phyloP scores from a whole-genome alignment of 2,888 invertebrate species.

The Norana najaformis region DNA sequence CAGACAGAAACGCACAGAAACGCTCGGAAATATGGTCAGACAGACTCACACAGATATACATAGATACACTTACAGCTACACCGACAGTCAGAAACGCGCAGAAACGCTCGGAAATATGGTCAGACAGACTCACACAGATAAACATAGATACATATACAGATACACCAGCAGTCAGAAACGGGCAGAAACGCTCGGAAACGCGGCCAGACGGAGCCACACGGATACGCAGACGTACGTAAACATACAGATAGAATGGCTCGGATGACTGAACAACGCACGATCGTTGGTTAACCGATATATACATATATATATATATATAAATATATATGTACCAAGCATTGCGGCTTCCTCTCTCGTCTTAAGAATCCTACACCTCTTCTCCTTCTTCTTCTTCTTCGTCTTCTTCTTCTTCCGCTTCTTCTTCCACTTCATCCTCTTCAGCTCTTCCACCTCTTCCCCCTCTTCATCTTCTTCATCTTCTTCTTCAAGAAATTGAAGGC shows the following conservation, averaged over 20 bases:
- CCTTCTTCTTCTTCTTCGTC: neutral
- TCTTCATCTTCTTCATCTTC: constrained; percentile 22
- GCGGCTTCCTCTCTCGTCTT: too few relatives aligned
- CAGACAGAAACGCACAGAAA: neutral
- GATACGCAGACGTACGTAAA: too few relatives aligned
- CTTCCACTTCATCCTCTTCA: neutral
- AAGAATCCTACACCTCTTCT: neutral
- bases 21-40: too few relatives aligned
- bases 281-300: too few relatives aligned
- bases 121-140: neutral
- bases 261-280: too few relatives aligned
- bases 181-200: neutral
- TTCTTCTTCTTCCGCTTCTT: neutral
- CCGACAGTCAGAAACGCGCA: neutral
- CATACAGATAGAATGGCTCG: too few relatives aligned
- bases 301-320: too few relatives aligned
- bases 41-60: neutral
- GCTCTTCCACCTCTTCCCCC: constrained; percentile 18
- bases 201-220: too few relatives aligned
- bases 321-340: too few relatives aligned
- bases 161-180: neutral
- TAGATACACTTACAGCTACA: neutral
- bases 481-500: too few relatives aligned
- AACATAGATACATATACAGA: neutral
- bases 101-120: too few relatives aligned